Evolutionary conservation across 2,797 vertebrate species (phyloP).

Genomic region (Pogoniulus pusillus): DNA sequence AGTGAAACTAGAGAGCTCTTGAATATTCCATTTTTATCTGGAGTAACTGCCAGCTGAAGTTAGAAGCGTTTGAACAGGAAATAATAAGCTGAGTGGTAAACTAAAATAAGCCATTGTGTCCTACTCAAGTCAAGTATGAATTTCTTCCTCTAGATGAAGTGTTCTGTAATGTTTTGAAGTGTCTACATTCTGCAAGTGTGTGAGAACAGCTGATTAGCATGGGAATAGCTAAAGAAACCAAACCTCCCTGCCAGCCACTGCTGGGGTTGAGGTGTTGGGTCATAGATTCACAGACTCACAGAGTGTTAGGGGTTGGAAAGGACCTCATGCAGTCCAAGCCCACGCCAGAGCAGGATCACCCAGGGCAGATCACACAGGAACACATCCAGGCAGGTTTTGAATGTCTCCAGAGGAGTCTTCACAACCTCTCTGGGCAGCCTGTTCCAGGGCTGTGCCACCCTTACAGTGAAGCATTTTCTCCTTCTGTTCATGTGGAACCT

Average conservation of each 20-base stretch:
- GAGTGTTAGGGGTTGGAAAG: neutral
- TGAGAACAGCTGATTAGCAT: neutral
- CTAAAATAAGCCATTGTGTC: neutral
- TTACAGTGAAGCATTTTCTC: no score
- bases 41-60: slow-evolving; percentile 15
- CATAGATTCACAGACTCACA: neutral
- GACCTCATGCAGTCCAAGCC: no score
- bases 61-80: neutral
- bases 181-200: neutral
- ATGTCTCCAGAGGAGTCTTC: no score
- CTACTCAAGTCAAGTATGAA: neutral
- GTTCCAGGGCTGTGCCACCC: no score
- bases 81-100: neutral
- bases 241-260: neutral
- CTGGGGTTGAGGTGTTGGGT: neutral
- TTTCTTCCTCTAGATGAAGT: neutral
- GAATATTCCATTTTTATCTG: neutral
- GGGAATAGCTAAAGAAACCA: neutral
- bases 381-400: no score
- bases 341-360: no score
- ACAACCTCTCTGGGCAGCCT: no score
- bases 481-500: no score
- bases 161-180: neutral
- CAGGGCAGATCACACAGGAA: no score
- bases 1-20: neutral